Base-by-base conservation (phyloP, 2,797 vertebrate genomes). In the Ptychadena robeensis region DNA sequence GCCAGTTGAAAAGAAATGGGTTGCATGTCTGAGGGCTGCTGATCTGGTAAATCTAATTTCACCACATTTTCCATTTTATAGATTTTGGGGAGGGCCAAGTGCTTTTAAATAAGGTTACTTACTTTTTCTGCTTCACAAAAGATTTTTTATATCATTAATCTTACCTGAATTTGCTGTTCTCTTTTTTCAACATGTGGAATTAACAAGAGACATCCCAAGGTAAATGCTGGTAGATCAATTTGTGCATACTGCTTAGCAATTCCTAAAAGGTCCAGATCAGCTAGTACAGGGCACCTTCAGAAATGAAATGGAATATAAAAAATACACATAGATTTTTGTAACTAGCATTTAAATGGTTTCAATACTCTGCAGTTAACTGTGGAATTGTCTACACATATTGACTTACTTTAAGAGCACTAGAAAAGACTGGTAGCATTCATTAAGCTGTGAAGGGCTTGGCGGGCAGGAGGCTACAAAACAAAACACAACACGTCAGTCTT, bases 161-260 rank as follows among this genome's bases (percentile, higher is more conserved):
- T 80, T 88, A 98, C 97, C 93, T 97, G 92, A 79, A 98, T 95
- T 88, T 97, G 96, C 72, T 96, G 94, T 28, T 90, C 87, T 82
- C 93, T 93, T 86, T 95, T 97, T 81, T 91, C 91, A 14, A 91
- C 86, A 87, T 94, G 94, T 37, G 96, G 96, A 88, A 96, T 93
- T 80, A 98, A 92, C 72, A 96, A 86, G 0, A 99, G 95, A 8
- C 96, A 96, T 18, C 96, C 97, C 76, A 99, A 85, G 10, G 96
- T 95, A 65, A 97, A 96, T 0, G 95, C 96, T 0, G 93, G 93
- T 34, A 98, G 93, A 79, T 92, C 94, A 79, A 97, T 86, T 90
- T 97, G 96, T n/a, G 93, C 91, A 4, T 96, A 99, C 59, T 96
- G 95, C 86, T 96, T 97, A 30, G 97, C 96, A 65, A 98, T 95